These are phyloP conservation scores for Schmidtea mediterranea DNA, from an alignment of 1,140 invertebrate genomes.

Conservation along the genomic window DNA sequence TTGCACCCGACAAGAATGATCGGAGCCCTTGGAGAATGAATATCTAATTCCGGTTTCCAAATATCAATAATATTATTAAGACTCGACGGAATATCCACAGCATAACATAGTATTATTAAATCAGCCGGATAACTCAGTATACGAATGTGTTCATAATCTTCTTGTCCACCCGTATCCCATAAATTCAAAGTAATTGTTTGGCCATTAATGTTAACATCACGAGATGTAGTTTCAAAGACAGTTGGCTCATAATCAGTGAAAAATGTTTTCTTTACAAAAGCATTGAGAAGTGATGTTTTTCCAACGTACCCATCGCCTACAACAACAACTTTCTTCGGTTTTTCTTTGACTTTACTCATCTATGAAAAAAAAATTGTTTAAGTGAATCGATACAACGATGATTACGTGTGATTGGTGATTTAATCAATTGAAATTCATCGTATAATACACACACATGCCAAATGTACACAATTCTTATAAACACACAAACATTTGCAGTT, in stretches of 20 bases:
- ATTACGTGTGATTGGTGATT: too few relatives aligned
- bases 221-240: slow-evolving; percentile 4
- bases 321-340: slow-evolving; percentile 4
- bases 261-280: slow-evolving; percentile 5
- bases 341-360: too few relatives aligned
- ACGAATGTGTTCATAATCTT: slow-evolving; percentile 8
- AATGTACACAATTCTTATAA: too few relatives aligned
- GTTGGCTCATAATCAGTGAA: slow-evolving; percentile 6
- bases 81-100: slow-evolving; percentile 30
- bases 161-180: slow-evolving; percentile 9
- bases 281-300: slow-evolving; percentile 3
- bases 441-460: too few relatives aligned
- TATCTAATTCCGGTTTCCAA: slow-evolving; percentile 54
- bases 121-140: slow-evolving; percentile 3
- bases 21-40: slow-evolving; percentile 1
- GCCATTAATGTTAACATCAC: background rate
- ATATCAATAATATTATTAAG: slow-evolving; percentile 86
- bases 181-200: slow-evolving; percentile 5
- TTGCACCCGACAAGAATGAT: slow-evolving; percentile 6
- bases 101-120: slow-evolving; percentile 4
- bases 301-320: slow-evolving; percentile 6
- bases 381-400: too few relatives aligned
- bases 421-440: too few relatives aligned
- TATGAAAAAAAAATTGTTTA: too few relatives aligned
- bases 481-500: too few relatives aligned